Evolutionary conservation across 2,113 vertebrate genomes (phyloP).

Genomic region (Pao palembangensis): DNA sequence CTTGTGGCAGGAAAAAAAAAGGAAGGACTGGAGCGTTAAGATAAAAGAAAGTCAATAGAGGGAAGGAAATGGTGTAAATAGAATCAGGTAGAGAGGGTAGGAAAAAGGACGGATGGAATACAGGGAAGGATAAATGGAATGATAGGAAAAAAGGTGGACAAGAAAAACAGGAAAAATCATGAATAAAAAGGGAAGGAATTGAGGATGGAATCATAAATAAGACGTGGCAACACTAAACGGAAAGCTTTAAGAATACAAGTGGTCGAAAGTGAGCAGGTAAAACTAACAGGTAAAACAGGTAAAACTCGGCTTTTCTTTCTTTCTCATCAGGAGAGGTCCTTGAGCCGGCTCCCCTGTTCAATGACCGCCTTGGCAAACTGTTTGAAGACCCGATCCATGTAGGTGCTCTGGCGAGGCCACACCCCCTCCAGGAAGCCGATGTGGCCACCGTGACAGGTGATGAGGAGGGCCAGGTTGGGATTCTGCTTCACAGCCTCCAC

Average conservation of each 20-base stretch:
- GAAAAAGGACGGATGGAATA: constrained; percentile 13
- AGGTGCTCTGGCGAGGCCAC: constrained; percentile 93
- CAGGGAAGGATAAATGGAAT: background rate
- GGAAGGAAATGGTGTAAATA: constrained; percentile 20
- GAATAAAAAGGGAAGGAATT: background rate
- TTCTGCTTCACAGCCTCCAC: constrained; percentile 94
- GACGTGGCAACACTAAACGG: background rate
- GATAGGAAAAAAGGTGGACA: background rate
- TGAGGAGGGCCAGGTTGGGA: constrained; percentile 91
- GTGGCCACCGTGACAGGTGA: constrained; percentile 93
- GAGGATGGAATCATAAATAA: constrained; percentile 7
- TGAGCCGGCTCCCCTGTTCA: constrained; percentile 84
- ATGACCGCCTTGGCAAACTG: constrained; percentile 92
- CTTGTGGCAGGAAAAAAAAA: constrained; percentile 42
- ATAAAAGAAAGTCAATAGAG: constrained; percentile 14
- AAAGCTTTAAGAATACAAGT: constrained; percentile 3
- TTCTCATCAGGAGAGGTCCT: constrained; percentile 59
- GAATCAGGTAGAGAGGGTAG: constrained; percentile 4
- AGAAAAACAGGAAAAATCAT: background rate
- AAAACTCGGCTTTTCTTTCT: constrained; percentile 23
- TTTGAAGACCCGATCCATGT: constrained; percentile 98
- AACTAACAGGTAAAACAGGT: too few relatives aligned
- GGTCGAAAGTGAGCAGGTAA: background rate
- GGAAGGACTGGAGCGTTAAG: constrained; percentile 14
- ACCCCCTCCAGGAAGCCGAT: constrained; percentile 97